Percentiles rank a stretch among this genome's conserved stretches.
Evolutionary conservation across 1,140 invertebrate genomes (phyloP).

Genomic region (Aphis gossypii): DNA sequence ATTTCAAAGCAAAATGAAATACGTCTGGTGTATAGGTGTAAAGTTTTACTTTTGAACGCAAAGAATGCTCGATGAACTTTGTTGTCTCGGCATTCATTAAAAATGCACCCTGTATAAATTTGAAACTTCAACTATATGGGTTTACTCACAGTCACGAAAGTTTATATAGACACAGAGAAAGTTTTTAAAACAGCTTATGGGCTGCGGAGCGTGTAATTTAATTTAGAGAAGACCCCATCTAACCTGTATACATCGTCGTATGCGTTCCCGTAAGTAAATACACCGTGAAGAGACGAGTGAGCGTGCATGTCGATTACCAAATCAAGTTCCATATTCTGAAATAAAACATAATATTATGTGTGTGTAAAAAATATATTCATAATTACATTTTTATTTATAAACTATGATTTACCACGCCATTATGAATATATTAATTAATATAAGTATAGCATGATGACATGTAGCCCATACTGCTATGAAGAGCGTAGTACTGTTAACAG

Average conservation of each 20-base stretch:
- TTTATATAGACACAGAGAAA: background rate
- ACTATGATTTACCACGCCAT: background rate
- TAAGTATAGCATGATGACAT: too few relatives aligned
- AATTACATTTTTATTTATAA: background rate
- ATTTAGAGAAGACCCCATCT: conserved; percentile 18
- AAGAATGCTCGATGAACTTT: background rate
- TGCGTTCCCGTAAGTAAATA: conserved; percentile 95
- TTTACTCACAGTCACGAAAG: background rate
- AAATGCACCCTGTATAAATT: background rate
- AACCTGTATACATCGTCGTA: conserved; percentile 93
- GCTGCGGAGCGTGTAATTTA: background rate
- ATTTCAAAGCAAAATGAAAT: background rate
- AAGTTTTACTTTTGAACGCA: background rate
- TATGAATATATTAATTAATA: background rate
- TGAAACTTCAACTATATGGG: background rate
- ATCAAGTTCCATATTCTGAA: conserved; percentile 81
- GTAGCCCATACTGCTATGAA: background rate
- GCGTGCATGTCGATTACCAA: conserved; percentile 95
- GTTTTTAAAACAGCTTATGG: conserved; percentile 7
- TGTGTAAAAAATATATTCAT: background rate
- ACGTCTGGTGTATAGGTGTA: background rate
- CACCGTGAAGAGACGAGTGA: conserved; percentile 88
- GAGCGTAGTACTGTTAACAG: background rate
- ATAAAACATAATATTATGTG: background rate
- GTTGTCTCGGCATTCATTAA: background rate